Percentiles rank a stretch among this genome's conserved stretches.
Conservation (phyloP, 92 coral and sea anemone species). For the Paramuricea clavata region DNA sequence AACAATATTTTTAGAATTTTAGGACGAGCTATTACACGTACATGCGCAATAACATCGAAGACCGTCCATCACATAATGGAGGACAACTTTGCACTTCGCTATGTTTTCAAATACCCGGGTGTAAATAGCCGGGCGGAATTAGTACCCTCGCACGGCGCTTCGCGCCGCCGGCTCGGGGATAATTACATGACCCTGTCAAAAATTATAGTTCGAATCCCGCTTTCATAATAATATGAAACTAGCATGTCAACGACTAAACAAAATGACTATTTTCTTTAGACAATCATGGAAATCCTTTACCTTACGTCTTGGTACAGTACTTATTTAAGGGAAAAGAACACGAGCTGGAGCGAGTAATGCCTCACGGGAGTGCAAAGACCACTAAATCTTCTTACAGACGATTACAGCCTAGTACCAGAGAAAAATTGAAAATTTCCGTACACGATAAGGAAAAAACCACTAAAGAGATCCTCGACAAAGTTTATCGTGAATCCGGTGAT, state of each 20-base stretch:
- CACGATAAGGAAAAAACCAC: conserved; percentile 42
- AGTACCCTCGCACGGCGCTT: too few relatives aligned
- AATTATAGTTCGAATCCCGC: too few relatives aligned
- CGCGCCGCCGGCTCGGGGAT: too few relatives aligned
- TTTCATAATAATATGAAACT: too few relatives aligned
- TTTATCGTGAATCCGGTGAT: conserved; percentile 56
- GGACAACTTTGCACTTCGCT: too few relatives aligned
- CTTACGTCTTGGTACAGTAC: conserved; percentile 54
- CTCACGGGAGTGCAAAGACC: conserved; percentile 51
- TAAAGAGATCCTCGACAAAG: conserved; percentile 44
- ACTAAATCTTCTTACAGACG: conserved; percentile 45
- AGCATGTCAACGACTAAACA: not conserved
- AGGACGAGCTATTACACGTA: too few relatives aligned
- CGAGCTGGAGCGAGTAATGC: conserved; percentile 17
- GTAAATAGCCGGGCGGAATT: too few relatives aligned
- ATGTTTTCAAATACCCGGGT: too few relatives aligned
- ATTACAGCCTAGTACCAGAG: conserved; percentile 45
- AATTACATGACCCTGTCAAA: too few relatives aligned
- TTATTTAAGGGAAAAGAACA: conserved; percentile 57
- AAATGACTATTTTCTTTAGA: conserved; percentile 24
- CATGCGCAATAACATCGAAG: too few relatives aligned
- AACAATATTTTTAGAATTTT: too few relatives aligned
- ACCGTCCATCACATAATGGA: too few relatives aligned
- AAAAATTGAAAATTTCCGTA: conserved; percentile 39
- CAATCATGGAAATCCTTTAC: conserved; percentile 32